phyloP scores from a whole-genome alignment of 2,888 invertebrate genomes.

The Diarsia brunnea region DNA sequence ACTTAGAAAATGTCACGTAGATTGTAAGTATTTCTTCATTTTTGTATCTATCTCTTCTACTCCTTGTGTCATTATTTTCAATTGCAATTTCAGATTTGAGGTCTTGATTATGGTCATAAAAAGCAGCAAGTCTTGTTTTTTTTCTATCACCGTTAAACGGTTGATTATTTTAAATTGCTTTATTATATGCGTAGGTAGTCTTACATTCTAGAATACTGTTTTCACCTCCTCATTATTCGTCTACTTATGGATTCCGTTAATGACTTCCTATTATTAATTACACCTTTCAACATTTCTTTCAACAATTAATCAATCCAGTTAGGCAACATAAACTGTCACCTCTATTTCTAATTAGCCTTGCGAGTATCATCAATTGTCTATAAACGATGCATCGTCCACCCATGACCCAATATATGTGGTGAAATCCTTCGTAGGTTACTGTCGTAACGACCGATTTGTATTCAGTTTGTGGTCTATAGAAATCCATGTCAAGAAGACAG shows the following conservation, averaged over 20 bases:
- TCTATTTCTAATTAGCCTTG: conserved; percentile 78
- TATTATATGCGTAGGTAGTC: conserved; percentile 1
- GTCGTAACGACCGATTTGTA: conserved; percentile 88
- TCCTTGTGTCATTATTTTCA: conserved; percentile 33
- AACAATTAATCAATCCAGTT: conserved; percentile 65
- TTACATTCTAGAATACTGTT: conserved; percentile 9
- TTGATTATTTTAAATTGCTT: conserved; percentile 22
- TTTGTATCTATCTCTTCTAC: conserved; percentile 16
- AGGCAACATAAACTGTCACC: conserved; percentile 68
- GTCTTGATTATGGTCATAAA: conserved; percentile 29
- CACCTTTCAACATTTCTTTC: conserved; percentile 61
- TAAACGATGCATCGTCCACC: conserved; percentile 79
- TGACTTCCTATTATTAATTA: conserved; percentile 49
- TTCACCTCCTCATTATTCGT: conserved; percentile 36
- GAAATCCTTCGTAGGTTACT: conserved; percentile 85
- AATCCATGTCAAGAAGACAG: conserved; percentile 90
- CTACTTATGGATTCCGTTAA: conserved; percentile 22
- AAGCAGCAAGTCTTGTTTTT: conserved; percentile 13
- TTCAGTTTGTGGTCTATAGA: conserved; percentile 86
- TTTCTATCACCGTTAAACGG: not conserved
- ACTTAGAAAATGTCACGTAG: conserved; percentile 98
- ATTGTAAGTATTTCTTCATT: conserved; percentile 93
- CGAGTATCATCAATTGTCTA: conserved; percentile 72
- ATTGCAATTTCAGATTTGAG: conserved; percentile 28
- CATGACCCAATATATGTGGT: conserved; percentile 89